phyloP scores from a whole-genome alignment of 2,797 vertebrate genomes.

The Stomatorhinus walkeri region DNA sequence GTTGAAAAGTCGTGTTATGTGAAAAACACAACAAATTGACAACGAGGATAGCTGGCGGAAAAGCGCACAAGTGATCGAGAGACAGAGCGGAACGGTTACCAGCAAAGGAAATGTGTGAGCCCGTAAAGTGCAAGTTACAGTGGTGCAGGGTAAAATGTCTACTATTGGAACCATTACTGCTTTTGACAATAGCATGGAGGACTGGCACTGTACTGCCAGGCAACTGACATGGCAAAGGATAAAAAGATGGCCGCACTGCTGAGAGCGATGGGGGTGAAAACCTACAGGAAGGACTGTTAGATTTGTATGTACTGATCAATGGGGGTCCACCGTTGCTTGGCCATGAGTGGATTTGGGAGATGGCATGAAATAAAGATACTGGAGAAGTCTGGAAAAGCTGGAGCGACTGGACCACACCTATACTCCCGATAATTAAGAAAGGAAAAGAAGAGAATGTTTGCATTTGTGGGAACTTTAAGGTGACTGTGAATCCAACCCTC shows the following conservation, averaged over 20 bases:
- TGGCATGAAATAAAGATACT: background rate
- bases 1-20: background rate
- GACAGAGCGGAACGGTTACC: background rate
- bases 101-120: background rate
- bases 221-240: background rate
- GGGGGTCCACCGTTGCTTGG: background rate
- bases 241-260: background rate
- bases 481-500: background rate
- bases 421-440: background rate
- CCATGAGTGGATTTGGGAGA: background rate
- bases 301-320: conserved; percentile 13
- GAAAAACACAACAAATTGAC: background rate
- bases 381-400: background rate
- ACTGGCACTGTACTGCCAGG: background rate
- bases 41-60: background rate
- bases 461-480: background rate
- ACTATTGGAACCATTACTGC: background rate
- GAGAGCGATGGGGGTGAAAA: background rate
- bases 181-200: background rate
- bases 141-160: background rate
- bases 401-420: background rate
- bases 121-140: background rate
- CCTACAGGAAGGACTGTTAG: background rate
- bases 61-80: background rate
- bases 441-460: background rate